These are phyloP conservation scores for Drosophila subpulchrella DNA, from an alignment of 1,140 invertebrate genomes.

Conservation along the genomic window DNA sequence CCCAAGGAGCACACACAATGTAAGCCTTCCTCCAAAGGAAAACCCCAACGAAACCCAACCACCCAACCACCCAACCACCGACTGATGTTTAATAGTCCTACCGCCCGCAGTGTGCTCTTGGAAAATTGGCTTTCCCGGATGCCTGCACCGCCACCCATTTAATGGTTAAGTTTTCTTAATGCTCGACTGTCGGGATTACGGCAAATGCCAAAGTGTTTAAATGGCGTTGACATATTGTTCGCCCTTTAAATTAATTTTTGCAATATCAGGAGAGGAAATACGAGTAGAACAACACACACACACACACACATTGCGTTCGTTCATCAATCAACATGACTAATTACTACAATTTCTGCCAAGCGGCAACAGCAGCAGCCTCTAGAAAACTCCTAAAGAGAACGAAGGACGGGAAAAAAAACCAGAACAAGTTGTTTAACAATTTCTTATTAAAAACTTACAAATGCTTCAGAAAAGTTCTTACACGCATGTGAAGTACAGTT, in stretches of 20 bases:
- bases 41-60: too few relatives aligned
- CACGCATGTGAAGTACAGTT: constrained; percentile 55
- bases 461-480: constrained; percentile 63
- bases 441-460: constrained; percentile 78
- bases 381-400: constrained; percentile 10
- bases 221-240: constrained; percentile 71
- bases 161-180: constrained; percentile 74
- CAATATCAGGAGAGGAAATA: constrained; percentile 2
- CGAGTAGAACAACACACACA: constrained; percentile 14
- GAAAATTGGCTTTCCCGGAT: constrained; percentile 76
- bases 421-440: constrained; percentile 76
- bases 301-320: constrained; percentile 24
- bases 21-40: constrained; percentile 19
- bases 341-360: constrained; percentile 71
- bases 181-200: constrained; percentile 63
- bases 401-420: constrained; percentile 36
- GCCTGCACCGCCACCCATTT: constrained; percentile 61
- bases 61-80: not conserved
- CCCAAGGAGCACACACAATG: constrained; percentile 52
- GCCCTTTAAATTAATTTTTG: constrained; percentile 56
- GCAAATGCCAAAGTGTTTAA: constrained; percentile 59
- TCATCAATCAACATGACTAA: constrained; percentile 81
- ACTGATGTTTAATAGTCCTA: constrained; percentile 69
- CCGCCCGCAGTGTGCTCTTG: constrained; percentile 60
- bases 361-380: constrained; percentile 8